Evolutionary conservation across 2,113 vertebrate genomes (phyloP), one percentile per base, ranked within the genome.

Genomic region (Balaeniceps rex): DNA sequence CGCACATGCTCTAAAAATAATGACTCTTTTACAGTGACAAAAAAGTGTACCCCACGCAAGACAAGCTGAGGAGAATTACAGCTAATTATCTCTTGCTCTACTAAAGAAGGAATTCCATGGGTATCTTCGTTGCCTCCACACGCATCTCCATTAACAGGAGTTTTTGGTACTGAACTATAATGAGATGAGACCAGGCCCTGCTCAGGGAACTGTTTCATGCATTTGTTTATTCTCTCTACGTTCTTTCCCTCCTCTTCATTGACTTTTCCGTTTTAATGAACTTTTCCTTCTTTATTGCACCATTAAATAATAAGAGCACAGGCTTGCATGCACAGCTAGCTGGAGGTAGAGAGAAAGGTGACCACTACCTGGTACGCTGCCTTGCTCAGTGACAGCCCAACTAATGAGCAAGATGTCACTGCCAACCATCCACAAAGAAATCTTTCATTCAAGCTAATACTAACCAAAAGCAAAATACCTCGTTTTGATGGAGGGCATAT

Each of bases 1-100:
- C 4, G 5, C n/a, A 38, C 3, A 1, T 1, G n/a, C 42, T 58
- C 40, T 18, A 15, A 64, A 80, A 77, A 19, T 4, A 0, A 38
- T 11, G 0, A 2, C 10, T 57, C 36, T 72, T 76, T 79, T n/a
- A 40, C 15, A 34, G n/a, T 16, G 47, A 61, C 46, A 52, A 64
- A 23, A 21, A 54, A 65, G 23, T 1, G 10, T 15, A 66, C 23
- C 51, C n/a, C 34, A 28, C 3, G 11, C 24, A 64, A 40, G 83
- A 83, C 33, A 72, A 34, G 46, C 36, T 31, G 47, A 66, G 8
- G 26, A 75, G 49, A 60, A 17, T 29, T 25, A 34, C 47, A 36
- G 42, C 11, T 36, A 8, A 49, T 69, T 47, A 17, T 3, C 54
- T 66, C 40, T 23, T 4, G 13, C 34, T 74, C 24, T 38, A 14